phyloP scores from a whole-genome alignment of 2,797 vertebrate species.

The Acanthornis magna region DNA sequence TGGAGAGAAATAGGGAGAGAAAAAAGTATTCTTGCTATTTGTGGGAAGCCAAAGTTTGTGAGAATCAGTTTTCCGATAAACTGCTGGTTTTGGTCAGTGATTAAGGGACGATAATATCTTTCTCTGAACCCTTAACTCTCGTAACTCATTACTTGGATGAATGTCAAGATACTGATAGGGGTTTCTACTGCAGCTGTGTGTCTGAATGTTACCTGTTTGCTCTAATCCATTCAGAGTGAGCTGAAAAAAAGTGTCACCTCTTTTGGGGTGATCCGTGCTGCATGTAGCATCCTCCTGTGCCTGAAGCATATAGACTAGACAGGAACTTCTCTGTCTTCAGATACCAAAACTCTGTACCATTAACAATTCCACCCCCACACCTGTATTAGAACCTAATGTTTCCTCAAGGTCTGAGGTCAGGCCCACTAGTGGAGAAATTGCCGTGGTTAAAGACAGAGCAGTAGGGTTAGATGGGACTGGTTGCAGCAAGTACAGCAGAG shows the following conservation, averaged over 20 bases:
- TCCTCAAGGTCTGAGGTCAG: background rate
- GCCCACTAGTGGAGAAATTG: background rate
- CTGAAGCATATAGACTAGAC: background rate
- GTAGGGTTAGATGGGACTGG: background rate
- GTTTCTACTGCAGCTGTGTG: background rate
- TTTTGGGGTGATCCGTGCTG: background rate
- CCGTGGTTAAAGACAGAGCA: background rate
- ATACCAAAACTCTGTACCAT: background rate
- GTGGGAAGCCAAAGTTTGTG: background rate
- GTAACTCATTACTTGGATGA: background rate
- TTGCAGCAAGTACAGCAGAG: rapidly evolving
- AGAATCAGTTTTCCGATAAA: background rate
- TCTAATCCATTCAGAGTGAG: background rate
- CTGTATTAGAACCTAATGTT: background rate
- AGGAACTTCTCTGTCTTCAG: background rate
- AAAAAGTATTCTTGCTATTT: background rate
- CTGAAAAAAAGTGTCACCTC: background rate
- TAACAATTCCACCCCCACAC: rapidly evolving
- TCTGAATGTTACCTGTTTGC: background rate
- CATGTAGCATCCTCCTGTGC: rapidly evolving
- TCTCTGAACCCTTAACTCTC: background rate
- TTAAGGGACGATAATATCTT: background rate
- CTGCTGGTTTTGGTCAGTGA: background rate
- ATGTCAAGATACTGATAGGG: rapidly evolving
- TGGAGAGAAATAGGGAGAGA: background rate